Percentiles rank a stretch among this genome's conserved stretches.
Conservation (phyloP, 2,888 invertebrate genomes). For the Conops quadrifasciatus region DNA sequence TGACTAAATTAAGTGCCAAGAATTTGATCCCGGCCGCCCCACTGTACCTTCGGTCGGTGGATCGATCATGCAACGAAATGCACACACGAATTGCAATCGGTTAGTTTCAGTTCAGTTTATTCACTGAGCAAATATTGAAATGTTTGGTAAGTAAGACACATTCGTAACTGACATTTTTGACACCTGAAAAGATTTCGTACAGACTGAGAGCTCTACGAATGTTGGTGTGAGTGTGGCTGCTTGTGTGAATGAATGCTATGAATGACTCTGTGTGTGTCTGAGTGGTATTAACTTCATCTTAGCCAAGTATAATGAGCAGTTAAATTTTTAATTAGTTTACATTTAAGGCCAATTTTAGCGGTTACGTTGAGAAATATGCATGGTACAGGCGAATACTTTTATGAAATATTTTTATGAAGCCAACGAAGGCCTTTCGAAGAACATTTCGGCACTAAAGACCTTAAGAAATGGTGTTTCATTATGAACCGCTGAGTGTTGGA, state of each 20-base stretch:
- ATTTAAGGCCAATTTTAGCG: constrained; percentile 13
- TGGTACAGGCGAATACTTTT: no score
- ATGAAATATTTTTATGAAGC: background rate
- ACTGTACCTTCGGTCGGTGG: no score
- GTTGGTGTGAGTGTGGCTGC: no score
- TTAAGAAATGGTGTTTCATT: background rate
- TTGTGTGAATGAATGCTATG: no score
- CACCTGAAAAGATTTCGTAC: background rate
- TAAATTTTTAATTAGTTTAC: constrained; percentile 18
- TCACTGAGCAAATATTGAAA: constrained; percentile 10
- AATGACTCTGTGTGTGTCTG: background rate
- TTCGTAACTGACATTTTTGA: constrained; percentile 6
- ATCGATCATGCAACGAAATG: no score
- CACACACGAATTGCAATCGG: no score
- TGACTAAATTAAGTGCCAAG: no score
- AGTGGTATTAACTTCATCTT: background rate
- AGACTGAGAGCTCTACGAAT: no score
- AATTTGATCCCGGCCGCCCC: no score
- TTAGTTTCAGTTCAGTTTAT: constrained; percentile 4
- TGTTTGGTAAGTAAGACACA: no score
- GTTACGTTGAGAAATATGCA: background rate
- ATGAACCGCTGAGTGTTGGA: no score
- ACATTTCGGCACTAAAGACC: background rate
- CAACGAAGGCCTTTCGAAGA: constrained; percentile 8
- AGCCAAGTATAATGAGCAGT: background rate